Evolutionary conservation across 2,113 vertebrate species (phyloP).

Genomic region (Corythoichthys haematopterus): DNA sequence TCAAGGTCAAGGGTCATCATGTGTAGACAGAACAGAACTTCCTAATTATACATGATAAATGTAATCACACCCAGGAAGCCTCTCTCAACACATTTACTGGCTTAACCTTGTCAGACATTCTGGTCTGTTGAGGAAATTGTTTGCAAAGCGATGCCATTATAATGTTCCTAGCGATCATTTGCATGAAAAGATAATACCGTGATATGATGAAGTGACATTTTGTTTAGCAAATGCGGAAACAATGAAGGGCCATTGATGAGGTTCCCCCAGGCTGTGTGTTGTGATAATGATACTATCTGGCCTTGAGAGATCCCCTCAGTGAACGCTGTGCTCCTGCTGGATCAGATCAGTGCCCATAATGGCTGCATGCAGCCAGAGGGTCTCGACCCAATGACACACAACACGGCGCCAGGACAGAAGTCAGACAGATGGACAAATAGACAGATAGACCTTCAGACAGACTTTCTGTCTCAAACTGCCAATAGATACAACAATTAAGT

Average conservation of each 20-base stretch:
- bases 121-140: slow-evolving; percentile 66
- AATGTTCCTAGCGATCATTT: not conserved
- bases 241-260: slow-evolving; percentile 9
- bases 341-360: slow-evolving; percentile 45
- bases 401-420: slow-evolving; percentile 36
- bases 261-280: slow-evolving; percentile 34
- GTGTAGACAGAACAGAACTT: slow-evolving; percentile 63
- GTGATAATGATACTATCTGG: slow-evolving; percentile 53
- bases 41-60: slow-evolving; percentile 69
- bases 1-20: slow-evolving; percentile 54
- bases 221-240: not conserved
- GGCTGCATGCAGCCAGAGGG: slow-evolving; percentile 30
- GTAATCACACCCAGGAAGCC: slow-evolving; percentile 64
- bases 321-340: slow-evolving; percentile 39
- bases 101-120: slow-evolving; percentile 77
- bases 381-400: slow-evolving; percentile 46
- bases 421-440: slow-evolving; percentile 56
- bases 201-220: slow-evolving; percentile 1
- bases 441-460: slow-evolving; percentile 56
- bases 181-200: not conserved
- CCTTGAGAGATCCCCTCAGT: slow-evolving; percentile 25
- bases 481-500: slow-evolving; percentile 69
- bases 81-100: slow-evolving; percentile 55
- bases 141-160: not conserved
- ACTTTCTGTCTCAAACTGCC: slow-evolving; percentile 60